These are phyloP conservation scores for Regulus satrapa DNA, from an alignment of 2,113 vertebrate genomes.

Conservation along the genomic window DNA sequence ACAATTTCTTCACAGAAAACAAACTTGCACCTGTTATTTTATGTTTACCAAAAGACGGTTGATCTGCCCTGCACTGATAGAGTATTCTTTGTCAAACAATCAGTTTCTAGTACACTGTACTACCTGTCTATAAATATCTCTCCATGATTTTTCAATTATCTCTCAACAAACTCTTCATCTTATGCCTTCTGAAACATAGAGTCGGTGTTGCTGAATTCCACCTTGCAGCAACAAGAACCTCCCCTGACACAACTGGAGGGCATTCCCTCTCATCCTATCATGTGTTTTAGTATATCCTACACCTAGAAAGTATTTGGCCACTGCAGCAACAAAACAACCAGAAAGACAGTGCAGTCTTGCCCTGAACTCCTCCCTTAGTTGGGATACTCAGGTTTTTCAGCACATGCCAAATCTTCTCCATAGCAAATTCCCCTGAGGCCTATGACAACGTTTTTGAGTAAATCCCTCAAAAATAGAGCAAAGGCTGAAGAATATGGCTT, in stretches of 20 bases:
- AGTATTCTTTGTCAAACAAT: no score
- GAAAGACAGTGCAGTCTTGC: not conserved
- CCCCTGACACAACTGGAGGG: not conserved
- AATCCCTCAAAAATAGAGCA: not conserved
- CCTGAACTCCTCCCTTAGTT: fast-evolving
- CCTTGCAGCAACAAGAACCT: not conserved
- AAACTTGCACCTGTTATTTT: no score
- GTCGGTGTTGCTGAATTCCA: no score
- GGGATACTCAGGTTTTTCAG: not conserved
- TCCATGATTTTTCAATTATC: no score
- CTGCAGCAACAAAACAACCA: not conserved
- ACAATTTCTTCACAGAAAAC: no score
- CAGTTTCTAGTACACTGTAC: no score
- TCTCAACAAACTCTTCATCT: no score
- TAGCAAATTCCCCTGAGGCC: not conserved
- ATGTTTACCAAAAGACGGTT: no score
- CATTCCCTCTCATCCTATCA: not conserved
- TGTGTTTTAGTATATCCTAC: not conserved
- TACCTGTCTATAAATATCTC: no score
- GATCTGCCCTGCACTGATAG: no score
- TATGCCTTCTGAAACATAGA: no score
- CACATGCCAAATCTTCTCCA: not conserved
- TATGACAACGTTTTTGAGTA: not conserved
- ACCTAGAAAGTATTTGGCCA: not conserved
- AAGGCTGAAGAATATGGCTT: not conserved